Conservation (phyloP, 2,113 vertebrate genomes). For the Sinocyclocheilus maitianheensis region DNA sequence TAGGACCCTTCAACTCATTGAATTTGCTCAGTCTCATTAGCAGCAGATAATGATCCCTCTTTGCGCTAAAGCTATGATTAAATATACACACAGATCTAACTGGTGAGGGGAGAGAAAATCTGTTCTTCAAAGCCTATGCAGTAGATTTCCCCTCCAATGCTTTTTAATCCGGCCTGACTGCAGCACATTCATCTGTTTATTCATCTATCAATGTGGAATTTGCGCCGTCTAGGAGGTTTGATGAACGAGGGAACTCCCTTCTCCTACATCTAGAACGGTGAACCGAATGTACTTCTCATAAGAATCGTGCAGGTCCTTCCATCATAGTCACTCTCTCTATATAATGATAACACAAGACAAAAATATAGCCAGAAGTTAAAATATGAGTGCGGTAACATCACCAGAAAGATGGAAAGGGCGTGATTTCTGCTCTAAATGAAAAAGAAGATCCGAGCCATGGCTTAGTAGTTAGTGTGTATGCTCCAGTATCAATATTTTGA, state of each 20-base stretch:
- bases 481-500: neutral
- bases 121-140: slow-evolving; percentile 39
- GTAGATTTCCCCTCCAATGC: slow-evolving; percentile 48
- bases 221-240: slow-evolving; percentile 19
- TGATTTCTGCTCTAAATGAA: neutral
- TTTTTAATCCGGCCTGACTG: slow-evolving; percentile 46
- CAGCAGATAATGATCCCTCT: slow-evolving; percentile 57
- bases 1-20: slow-evolving; percentile 47
- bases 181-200: slow-evolving; percentile 34
- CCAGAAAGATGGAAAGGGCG: neutral
- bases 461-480: slow-evolving; percentile 9
- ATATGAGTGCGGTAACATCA: slow-evolving; percentile 1
- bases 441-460: neutral
- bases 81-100: slow-evolving; percentile 47
- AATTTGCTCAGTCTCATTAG: slow-evolving; percentile 56
- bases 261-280: slow-evolving; percentile 12
- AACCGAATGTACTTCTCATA: slow-evolving; percentile 19
- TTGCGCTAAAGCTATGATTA: slow-evolving; percentile 52
- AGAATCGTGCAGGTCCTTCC: neutral
- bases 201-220: slow-evolving; percentile 47
- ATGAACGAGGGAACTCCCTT: slow-evolving; percentile 26
- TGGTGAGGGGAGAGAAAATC: slow-evolving; percentile 19
- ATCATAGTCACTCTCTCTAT: slow-evolving; percentile 3
- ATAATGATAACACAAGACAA: slow-evolving; percentile 5
- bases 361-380: slow-evolving; percentile 29